Percentiles rank a stretch among this genome's conserved stretches.
phyloP scores from a whole-genome alignment of 2,113 vertebrate species.

The Myiopsitta monachus region DNA sequence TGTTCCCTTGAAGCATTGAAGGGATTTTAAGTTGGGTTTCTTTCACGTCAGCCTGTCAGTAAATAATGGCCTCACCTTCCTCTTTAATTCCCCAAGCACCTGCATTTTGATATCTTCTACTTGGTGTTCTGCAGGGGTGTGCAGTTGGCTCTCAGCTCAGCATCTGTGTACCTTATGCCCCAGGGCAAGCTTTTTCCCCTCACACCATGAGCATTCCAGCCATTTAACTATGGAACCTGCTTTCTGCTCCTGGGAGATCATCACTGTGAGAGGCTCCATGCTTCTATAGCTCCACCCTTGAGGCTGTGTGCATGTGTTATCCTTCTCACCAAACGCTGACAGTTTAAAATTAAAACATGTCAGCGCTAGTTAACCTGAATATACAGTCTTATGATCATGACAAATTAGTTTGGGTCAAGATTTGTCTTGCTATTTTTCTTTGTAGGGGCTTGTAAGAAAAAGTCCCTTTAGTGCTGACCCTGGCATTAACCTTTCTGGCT shows the following conservation, averaged over 20 bases:
- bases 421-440: conserved; percentile 2
- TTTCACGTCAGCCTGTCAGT: background rate
- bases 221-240: background rate
- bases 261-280: background rate
- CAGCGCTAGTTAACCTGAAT: background rate
- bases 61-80: background rate
- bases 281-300: background rate
- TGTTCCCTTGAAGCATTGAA: background rate
- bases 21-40: background rate
- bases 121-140: background rate
- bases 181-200: background rate
- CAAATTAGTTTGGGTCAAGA: background rate
- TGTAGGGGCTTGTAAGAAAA: background rate
- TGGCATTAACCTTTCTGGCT: background rate
- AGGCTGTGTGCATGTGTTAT: background rate
- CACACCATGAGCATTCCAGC: background rate
- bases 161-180: background rate
- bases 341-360: background rate
- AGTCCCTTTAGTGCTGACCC: background rate
- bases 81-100: background rate
- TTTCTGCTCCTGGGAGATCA: background rate
- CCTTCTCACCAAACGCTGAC: background rate
- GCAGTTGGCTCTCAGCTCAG: background rate
- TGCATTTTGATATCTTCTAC: background rate
- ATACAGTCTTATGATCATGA: background rate